Conservation (phyloP, 2,113 vertebrate species). For the Epinephelus cyanopodus region DNA sequence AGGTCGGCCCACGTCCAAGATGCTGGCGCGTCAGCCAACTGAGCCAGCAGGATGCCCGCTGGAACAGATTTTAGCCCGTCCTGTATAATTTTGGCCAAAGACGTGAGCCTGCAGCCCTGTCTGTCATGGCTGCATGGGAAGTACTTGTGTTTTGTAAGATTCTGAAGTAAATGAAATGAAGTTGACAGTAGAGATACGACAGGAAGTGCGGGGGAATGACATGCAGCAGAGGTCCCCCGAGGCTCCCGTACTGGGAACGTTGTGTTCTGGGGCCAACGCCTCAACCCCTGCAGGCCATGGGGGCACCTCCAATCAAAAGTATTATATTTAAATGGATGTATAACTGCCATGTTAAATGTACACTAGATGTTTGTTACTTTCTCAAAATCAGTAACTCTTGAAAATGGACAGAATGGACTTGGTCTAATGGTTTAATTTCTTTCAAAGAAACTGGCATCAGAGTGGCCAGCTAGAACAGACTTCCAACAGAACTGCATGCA, state of each 20-base stretch:
- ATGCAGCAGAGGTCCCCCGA: slow-evolving; percentile 6
- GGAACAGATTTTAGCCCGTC: slow-evolving; percentile 8
- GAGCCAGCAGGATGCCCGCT: slow-evolving; percentile 31
- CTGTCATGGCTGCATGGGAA: slow-evolving; percentile 1
- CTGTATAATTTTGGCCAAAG: slow-evolving; percentile 29
- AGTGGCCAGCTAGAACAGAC: not conserved
- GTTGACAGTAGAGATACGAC: slow-evolving; percentile 7
- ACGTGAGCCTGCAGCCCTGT: slow-evolving; percentile 20
- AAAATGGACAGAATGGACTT: not conserved
- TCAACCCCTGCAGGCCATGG: not conserved
- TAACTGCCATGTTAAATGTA: not conserved
- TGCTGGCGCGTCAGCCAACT: slow-evolving; percentile 28
- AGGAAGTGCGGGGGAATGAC: slow-evolving; percentile 47
- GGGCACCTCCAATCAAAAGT: not conserved
- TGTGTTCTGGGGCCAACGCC: not conserved
- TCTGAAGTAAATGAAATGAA: not conserved
- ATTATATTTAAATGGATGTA: not conserved
- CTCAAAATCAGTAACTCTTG: too few relatives aligned
- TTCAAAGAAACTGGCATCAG: not conserved
- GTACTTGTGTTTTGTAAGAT: slow-evolving; percentile 2
- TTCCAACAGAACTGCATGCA: too few relatives aligned
- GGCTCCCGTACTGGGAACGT: not conserved
- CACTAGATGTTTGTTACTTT: not conserved
- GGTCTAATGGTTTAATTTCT: not conserved
- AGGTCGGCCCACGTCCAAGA: slow-evolving; percentile 12